A percentile compares a stretch with the other conserved stretches of the same genome.
These are phyloP conservation scores for Sycophila sp. DNA, from an alignment of 1,140 invertebrate genomes.

Conservation along the genomic window DNA sequence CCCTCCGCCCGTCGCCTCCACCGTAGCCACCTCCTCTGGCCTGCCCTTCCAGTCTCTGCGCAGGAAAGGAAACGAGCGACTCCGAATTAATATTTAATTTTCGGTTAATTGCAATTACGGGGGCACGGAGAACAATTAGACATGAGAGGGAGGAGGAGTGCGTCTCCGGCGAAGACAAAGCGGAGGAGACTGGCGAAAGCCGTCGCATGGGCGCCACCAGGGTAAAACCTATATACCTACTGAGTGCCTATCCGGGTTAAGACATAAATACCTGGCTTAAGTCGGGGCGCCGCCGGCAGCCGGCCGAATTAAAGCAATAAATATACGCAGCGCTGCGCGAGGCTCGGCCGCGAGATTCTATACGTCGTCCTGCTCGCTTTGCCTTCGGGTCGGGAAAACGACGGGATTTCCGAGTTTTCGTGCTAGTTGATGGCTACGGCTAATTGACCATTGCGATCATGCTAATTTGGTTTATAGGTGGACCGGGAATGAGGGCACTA, in stretches of 20 bases:
- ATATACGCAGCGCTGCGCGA: constrained; percentile 47
- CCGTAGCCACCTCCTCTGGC: too few species aligned
- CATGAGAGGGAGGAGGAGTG: background rate
- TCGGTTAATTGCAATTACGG: constrained; percentile 48
- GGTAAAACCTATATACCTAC: constrained; percentile 38
- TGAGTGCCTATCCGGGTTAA: constrained; percentile 48
- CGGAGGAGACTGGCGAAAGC: constrained; percentile 9
- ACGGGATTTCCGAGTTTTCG: too few species aligned
- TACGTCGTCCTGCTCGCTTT: too few species aligned
- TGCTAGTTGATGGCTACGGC: constrained; percentile 1
- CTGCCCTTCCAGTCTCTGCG: too few species aligned
- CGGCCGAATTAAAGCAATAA: constrained; percentile 55
- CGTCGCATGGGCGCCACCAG: too few species aligned
- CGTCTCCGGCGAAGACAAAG: background rate
- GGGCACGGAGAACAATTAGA: constrained; percentile 35
- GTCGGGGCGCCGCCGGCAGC: constrained; percentile 38
- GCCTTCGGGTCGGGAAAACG: too few species aligned
- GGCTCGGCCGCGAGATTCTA: too few species aligned
- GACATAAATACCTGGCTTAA: constrained; percentile 55
- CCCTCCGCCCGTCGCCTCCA: too few species aligned
- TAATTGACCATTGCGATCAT: background rate
- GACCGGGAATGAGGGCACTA: background rate
- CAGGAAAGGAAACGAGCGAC: background rate
- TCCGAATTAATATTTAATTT: constrained; percentile 30
- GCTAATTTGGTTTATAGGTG: background rate